Base-by-base conservation (phyloP, 2,113 vertebrate species). In the Pituophis catenifer region DNA sequence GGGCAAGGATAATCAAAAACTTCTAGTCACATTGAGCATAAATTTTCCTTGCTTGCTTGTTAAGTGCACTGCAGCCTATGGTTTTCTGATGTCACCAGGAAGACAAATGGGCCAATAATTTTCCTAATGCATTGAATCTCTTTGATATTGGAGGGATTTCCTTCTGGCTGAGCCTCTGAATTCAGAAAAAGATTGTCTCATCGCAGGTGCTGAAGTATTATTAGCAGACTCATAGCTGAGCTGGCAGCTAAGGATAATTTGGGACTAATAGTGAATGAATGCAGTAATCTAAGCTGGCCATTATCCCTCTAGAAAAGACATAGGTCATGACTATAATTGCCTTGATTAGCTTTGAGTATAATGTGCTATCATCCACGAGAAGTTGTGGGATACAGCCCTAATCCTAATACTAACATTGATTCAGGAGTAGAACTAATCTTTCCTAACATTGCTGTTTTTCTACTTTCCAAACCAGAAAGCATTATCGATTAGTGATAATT, bases 241-340 rank as follows among this genome's bases (percentile, higher is more conserved):
- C n/a, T 92, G 90, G 23, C 91, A 62, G 90, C 92, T 92, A 91
- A 93, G 87, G 89, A 92, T 87, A 93, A 57, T 89, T 65, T 62
- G 48, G 91, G 90, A 70, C 94, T 96, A 95, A 94, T 92, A 86
- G 50, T 86, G 62, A 86, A 50, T 91, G 88, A 94, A 90, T 38
- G 53, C 89, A 85, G 55, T 90, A 90, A 87, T 93, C 92, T 92
- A 57, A 93, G 88, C 65, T 95, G 44, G 85, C 91, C 90, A 89
- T 86, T 94, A 90, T 91, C 94, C 62, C 52, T 75, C 1, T 88
- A 93, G 95, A 94, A 93, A 93, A 81, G 89, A 93, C 93, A 65
- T 65, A 48, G 92, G 91, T 95, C 57, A 1, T 10, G 75, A 75
- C 70, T 54, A 3, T 93, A 93, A 94, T 38, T 89, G 94, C 93